These are phyloP conservation scores for Morinoia aosen DNA, from an alignment of 2,888 invertebrate species.

Conservation along the genomic window DNA sequence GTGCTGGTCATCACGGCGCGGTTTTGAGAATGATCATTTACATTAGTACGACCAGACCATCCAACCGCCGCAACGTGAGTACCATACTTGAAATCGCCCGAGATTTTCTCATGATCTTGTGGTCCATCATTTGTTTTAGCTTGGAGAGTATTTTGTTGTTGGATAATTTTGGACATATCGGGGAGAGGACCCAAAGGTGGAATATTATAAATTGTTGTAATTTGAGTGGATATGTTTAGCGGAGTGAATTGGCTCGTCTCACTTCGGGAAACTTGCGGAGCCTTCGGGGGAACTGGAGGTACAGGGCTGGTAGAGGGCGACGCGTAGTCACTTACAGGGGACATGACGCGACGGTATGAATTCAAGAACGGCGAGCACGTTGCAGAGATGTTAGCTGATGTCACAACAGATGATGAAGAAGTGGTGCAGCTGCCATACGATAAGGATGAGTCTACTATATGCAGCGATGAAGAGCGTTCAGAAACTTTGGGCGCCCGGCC, in stretches of 20 bases:
- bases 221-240: constrained; percentile 45
- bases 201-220: constrained; percentile 39
- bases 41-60: background rate
- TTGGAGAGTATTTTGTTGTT: background rate
- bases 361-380: constrained; percentile 2
- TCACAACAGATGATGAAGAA: constrained; percentile 31
- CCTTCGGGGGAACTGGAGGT: background rate
- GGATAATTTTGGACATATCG: background rate
- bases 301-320: constrained; percentile 11
- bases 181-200: constrained; percentile 37
- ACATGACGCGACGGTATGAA: constrained; percentile 37
- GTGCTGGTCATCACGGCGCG: no score
- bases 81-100: background rate
- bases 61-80: constrained; percentile 16
- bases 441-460: background rate
- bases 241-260: constrained; percentile 18
- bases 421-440: constrained; percentile 36
- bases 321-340: background rate
- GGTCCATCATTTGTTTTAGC: background rate
- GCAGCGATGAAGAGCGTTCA: background rate
- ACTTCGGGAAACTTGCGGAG: background rate
- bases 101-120: background rate
- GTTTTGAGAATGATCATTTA: background rate
- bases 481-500: background rate
- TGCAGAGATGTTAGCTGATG: background rate